phyloP scores from a whole-genome alignment of 2,113 vertebrate genomes.

The Hippocampus barbouri region DNA sequence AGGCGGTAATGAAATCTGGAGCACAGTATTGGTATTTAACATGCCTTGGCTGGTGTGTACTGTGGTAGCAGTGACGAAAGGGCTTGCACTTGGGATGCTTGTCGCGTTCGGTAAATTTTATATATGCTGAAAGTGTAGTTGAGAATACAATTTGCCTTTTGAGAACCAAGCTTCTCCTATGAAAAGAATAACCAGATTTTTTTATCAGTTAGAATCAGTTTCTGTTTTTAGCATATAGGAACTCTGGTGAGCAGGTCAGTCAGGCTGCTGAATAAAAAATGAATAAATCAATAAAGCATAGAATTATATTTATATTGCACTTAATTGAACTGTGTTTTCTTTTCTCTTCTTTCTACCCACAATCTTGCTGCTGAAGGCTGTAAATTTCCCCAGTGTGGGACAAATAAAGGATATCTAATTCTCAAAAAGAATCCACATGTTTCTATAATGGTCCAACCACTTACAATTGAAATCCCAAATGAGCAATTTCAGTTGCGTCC shows the following conservation, averaged over 20 bases:
- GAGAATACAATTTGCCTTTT: not conserved
- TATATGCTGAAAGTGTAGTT: not conserved
- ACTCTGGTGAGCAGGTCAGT: slow-evolving; percentile 1
- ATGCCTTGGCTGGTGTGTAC: not conserved
- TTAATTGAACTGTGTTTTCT: too few species aligned
- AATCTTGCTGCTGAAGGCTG: too few species aligned
- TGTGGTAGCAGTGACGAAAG: too few species aligned
- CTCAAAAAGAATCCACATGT: not conserved
- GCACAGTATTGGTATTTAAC: not conserved
- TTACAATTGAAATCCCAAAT: not conserved
- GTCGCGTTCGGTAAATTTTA: not conserved
- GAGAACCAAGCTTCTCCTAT: not conserved
- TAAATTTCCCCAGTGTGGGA: too few species aligned
- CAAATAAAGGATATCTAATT: too few species aligned
- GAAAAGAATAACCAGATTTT: not conserved
- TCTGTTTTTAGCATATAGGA: not conserved
- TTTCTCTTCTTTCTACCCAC: too few species aligned
- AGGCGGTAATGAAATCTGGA: not conserved
- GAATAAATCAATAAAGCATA: too few species aligned
- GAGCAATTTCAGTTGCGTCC: not conserved
- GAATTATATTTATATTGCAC: too few species aligned
- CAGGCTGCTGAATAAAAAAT: too few species aligned
- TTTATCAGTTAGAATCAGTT: not conserved
- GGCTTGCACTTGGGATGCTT: not conserved
- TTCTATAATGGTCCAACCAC: not conserved